phyloP scores from a whole-genome alignment of 2,113 vertebrate genomes.

The Suncus etruscus region DNA sequence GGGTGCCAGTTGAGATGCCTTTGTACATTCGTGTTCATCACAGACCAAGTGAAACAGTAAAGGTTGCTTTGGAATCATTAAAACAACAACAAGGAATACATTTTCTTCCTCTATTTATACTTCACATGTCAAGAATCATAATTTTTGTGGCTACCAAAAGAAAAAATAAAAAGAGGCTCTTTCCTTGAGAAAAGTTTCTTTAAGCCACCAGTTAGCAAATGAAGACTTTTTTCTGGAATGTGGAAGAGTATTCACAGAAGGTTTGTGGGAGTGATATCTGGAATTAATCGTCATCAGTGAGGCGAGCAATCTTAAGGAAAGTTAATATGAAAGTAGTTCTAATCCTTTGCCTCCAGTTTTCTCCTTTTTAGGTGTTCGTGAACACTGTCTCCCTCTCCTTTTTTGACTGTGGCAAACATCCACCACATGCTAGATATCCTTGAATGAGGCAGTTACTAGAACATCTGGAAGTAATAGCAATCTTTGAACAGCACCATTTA shows the following conservation, averaged over 20 bases:
- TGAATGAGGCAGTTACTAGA: conserved; percentile 60
- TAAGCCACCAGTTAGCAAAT: conserved; percentile 34
- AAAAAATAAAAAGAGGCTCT: background rate
- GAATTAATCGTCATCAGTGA: background rate
- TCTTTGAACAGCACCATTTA: conserved; percentile 70
- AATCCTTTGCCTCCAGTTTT: conserved; percentile 5
- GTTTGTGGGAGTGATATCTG: background rate
- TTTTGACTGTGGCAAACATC: conserved; percentile 45
- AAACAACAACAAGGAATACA: conserved; percentile 25
- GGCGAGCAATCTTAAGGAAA: background rate
- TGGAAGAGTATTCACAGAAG: background rate
- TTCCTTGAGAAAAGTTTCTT: conserved; percentile 39
- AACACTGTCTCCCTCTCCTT: conserved; percentile 34
- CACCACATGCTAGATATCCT: conserved; percentile 29
- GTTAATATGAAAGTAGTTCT: background rate
- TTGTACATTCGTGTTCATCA: conserved; percentile 44
- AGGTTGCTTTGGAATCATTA: conserved; percentile 24
- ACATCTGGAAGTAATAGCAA: conserved; percentile 81
- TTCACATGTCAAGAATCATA: conserved; percentile 26
- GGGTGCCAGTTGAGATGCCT: conserved; percentile 51
- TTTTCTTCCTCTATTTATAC: background rate
- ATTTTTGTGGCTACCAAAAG: conserved; percentile 44
- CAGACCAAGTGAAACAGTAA: conserved; percentile 53
- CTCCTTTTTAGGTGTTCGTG: conserved; percentile 8
- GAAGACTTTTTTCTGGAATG: background rate